A percentile compares a stretch with the other conserved stretches of the same genome.
Conservation (phyloP, 1,140 invertebrate genomes). For the Globodera ellingtonae region DNA sequence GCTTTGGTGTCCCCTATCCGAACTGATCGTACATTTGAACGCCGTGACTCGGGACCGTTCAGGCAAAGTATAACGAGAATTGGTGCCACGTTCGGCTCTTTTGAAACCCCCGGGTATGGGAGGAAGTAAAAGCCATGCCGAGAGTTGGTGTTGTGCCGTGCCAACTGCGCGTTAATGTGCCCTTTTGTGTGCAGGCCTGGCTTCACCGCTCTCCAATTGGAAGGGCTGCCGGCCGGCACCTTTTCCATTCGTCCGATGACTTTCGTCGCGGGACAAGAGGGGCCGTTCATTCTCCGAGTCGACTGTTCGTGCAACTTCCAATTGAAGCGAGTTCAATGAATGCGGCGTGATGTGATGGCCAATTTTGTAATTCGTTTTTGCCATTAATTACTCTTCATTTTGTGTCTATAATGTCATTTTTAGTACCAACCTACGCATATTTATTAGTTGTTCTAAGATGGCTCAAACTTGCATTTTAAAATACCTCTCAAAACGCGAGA, state of each 20-base stretch:
- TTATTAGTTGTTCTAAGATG: too few species aligned
- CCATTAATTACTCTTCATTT: too few species aligned
- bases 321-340: too few species aligned
- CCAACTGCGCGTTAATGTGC: neutral
- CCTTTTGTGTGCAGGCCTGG: conserved; percentile 75
- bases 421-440: too few species aligned
- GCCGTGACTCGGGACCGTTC: conserved; percentile 78
- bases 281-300: too few species aligned
- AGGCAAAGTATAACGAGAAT: conserved; percentile 69
- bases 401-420: too few species aligned
- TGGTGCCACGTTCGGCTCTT: neutral
- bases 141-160: conserved; percentile 12
- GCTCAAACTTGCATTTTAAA: too few species aligned
- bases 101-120: too few species aligned
- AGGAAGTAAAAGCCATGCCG: conserved; percentile 5
- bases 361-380: too few species aligned
- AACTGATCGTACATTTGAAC: conserved; percentile 74
- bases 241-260: conserved; percentile 85
- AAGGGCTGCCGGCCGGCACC: conserved; percentile 78
- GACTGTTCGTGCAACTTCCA: too few species aligned
- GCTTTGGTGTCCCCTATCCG: conserved; percentile 76
- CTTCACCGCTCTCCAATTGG: conserved; percentile 82
- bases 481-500: too few species aligned
- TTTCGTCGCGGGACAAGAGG: conserved; percentile 82
- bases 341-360: too few species aligned